Evolutionary conservation across 2,888 invertebrate species (phyloP), one percentile per base, ranked within the genome.

Genomic region (Torymus auratus): DNA sequence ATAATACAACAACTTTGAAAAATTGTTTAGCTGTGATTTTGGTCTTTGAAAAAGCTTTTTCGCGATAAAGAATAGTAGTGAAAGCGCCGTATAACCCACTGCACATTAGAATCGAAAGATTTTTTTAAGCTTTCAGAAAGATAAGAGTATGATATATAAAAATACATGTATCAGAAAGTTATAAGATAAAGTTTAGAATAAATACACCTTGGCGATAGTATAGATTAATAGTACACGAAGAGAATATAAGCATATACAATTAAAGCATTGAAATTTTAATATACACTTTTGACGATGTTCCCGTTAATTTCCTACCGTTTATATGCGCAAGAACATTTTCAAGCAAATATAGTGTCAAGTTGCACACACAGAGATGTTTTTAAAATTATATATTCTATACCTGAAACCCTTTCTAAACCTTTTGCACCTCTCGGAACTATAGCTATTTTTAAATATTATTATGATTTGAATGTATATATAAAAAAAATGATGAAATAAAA

Each of bases 241-340:
- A 53, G 20, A 60, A 14, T 55, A 65, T 28, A 74, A 65, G 65
- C 74, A 74, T 20, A 74, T 20, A 65, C 17, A 74, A 50, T 50
- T 58, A 71, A 74, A 74, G 74, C 65, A 41, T 53, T 53, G 13
- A 11, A 56, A 64, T 10, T 64, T 41, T 64, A 64, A 41, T 28
- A 70, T 12, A 28, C 15, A 55, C 56, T 50, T 74, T 50, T 56
- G n/a, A 74, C 58, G 20, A 65, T 58, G 23, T 50, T 56, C 0
- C 65, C 15, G 17, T 14, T 12, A 62, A 28, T 55, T 55, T 28
- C 28, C 55, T 53, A 23, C 14, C 13, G 60, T 62, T 12, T 64
- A 64, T 64, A 64, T 73, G 50, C 14, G 28, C 41, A 58, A 60
- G n/a, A 61, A 69, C 61, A 69, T 68, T 75, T n/a, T 23, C 1